phyloP scores from a whole-genome alignment of 2,113 vertebrate genomes.

The Sturnus vulgaris region DNA sequence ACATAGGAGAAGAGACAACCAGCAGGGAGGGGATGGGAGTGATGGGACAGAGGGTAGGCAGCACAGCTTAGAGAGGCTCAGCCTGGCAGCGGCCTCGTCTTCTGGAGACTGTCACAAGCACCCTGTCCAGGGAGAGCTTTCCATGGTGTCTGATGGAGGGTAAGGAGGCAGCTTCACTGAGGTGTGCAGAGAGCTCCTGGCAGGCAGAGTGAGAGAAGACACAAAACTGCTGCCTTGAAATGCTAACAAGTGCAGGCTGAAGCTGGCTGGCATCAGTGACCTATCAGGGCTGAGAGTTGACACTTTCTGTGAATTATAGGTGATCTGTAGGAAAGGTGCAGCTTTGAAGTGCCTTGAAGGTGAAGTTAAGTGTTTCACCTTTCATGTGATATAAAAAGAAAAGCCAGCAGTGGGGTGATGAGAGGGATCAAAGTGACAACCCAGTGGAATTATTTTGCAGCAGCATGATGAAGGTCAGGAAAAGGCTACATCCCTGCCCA shows the following conservation, averaged over 20 bases:
- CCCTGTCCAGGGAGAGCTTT: neutral
- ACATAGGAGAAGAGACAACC: neutral
- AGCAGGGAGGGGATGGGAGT: neutral
- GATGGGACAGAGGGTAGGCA: neutral
- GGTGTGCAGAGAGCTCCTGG: neutral
- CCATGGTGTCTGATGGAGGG: neutral
- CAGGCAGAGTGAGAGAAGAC: neutral
- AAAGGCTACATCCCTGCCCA: neutral
- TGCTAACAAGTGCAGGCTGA: neutral
- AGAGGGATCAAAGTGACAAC: neutral
- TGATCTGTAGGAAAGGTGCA: conserved; percentile 3
- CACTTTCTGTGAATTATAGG: conserved; percentile 19
- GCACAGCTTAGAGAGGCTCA: neutral
- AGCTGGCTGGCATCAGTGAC: conserved; percentile 4
- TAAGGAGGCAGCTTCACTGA: neutral
- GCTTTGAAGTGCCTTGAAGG: conserved; percentile 37
- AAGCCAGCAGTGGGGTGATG: neutral
- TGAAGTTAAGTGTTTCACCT: conserved; percentile 11
- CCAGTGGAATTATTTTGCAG: neutral
- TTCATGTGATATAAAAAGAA: neutral
- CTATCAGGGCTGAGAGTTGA: neutral
- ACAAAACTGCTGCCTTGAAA: conserved; percentile 15
- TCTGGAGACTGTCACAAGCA: neutral
- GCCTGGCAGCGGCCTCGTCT: neutral
- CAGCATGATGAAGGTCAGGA: neutral